phyloP scores from a whole-genome alignment of 2,797 vertebrate species.

The Epinephelus malabaricus region DNA sequence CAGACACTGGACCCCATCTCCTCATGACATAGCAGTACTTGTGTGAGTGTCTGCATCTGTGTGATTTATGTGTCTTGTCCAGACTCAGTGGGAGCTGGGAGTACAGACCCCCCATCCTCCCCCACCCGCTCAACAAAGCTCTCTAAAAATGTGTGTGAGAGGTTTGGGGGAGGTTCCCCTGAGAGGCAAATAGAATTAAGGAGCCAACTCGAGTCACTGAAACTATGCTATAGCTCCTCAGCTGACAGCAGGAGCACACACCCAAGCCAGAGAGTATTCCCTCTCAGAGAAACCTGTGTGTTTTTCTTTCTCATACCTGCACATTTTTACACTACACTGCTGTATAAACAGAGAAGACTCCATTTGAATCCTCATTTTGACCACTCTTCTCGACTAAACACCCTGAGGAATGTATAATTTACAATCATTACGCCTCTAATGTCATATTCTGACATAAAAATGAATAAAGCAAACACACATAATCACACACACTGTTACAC shows the following conservation, averaged over 20 bases:
- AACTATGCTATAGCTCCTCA: conserved; percentile 66
- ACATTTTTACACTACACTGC: conserved; percentile 6
- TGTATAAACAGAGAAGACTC: conserved; percentile 14
- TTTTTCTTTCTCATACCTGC: conserved; percentile 42
- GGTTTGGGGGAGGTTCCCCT: conserved; percentile 72
- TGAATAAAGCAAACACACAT: conserved; percentile 30
- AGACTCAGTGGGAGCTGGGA: conserved; percentile 71
- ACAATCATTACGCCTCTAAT: conserved; percentile 35
- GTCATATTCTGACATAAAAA: conserved; percentile 55
- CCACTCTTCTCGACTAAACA: conserved; percentile 22
- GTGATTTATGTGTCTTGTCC: conserved; percentile 83
- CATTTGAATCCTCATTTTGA: conserved; percentile 12
- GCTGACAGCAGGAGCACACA: conserved; percentile 61
- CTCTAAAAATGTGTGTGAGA: conserved; percentile 76
- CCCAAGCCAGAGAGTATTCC: conserved; percentile 26
- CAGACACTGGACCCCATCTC: conserved; percentile 65
- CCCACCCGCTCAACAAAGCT: conserved; percentile 64
- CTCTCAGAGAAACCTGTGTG: conserved; percentile 24
- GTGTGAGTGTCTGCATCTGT: conserved; percentile 32
- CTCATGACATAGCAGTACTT: conserved; percentile 61
- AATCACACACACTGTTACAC: conserved; percentile 15
- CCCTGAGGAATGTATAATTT: conserved; percentile 20
- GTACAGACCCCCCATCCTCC: conserved; percentile 33
- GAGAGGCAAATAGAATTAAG: conserved; percentile 77
- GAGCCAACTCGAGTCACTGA: conserved; percentile 67